Evolutionary conservation across 1,140 invertebrate species (phyloP).

Genomic region (Drosophila rhopaloa): DNA sequence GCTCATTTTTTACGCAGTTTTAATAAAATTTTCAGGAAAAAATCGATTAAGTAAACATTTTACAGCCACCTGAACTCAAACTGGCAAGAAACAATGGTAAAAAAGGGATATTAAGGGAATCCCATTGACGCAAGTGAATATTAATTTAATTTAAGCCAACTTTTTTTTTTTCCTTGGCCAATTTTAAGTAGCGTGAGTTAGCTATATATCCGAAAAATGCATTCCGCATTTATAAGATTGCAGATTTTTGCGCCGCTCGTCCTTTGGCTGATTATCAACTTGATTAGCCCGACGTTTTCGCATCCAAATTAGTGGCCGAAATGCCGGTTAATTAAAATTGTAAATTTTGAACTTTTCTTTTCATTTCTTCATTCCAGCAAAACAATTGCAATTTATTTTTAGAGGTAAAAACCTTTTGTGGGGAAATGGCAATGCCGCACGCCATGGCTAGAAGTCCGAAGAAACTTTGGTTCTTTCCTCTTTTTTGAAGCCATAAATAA

Average conservation of each 20-base stretch:
- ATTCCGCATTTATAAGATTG: constrained; percentile 2
- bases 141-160: not conserved
- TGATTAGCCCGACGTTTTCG: constrained; percentile 31
- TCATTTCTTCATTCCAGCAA: not conserved
- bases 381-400: constrained; percentile 54
- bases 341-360: constrained; percentile 74
- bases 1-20: constrained; percentile 68
- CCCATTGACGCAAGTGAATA: not conserved
- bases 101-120: not conserved
- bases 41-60: constrained; percentile 74
- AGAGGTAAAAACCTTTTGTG: constrained; percentile 2
- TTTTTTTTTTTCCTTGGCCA: not conserved
- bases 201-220: not conserved
- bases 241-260: not conserved
- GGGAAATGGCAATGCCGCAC: constrained; percentile 55
- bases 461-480: constrained; percentile 50
- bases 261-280: constrained; percentile 11
- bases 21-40: constrained; percentile 65
- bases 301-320: constrained; percentile 48
- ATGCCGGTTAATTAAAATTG: constrained; percentile 77
- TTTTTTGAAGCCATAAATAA: constrained; percentile 70
- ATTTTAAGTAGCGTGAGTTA: not conserved
- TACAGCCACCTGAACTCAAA: constrained; percentile 19
- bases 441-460: constrained; percentile 42
- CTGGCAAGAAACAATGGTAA: constrained; percentile 3